Conservation (phyloP, 1,140 invertebrate species). For the Dreissena rostriformis region DNA sequence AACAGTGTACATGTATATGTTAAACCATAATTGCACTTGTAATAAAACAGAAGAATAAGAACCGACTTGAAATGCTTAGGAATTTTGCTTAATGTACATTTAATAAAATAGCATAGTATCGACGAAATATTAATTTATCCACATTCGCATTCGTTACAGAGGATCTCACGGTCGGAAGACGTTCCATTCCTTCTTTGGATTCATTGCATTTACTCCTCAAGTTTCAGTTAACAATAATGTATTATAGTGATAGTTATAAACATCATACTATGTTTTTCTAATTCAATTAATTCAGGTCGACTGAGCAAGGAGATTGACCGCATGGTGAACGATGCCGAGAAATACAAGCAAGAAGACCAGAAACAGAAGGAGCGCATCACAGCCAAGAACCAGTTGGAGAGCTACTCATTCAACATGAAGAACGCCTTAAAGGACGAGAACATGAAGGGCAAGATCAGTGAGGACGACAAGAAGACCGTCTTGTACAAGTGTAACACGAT, state of each 20-base stretch:
- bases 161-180: conserved; percentile 32
- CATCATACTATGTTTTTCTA: background rate
- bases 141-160: conserved; percentile 59
- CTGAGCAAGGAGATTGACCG: conserved; percentile 97
- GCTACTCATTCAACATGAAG: conserved; percentile 98
- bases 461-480: conserved; percentile 92
- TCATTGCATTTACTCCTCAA: background rate
- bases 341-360: conserved; percentile 93
- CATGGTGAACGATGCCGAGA: conserved; percentile 98
- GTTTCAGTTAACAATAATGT: background rate
- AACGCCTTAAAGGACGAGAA: conserved; percentile 90
- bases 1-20: background rate
- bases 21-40: background rate
- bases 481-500: conserved; percentile 96
- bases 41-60: background rate
- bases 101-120: background rate
- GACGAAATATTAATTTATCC: background rate
- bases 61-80: background rate
- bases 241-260: background rate
- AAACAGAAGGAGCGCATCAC: conserved; percentile 92
- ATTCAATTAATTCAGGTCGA: conserved; percentile 84
- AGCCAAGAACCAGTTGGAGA: conserved; percentile 96
- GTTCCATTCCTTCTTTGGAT: conserved; percentile 55
- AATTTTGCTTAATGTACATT: background rate
- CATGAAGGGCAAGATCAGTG: conserved; percentile 87